Base-by-base conservation (phyloP, 2,797 vertebrate genomes). In the Tarsius wallacei region DNA sequence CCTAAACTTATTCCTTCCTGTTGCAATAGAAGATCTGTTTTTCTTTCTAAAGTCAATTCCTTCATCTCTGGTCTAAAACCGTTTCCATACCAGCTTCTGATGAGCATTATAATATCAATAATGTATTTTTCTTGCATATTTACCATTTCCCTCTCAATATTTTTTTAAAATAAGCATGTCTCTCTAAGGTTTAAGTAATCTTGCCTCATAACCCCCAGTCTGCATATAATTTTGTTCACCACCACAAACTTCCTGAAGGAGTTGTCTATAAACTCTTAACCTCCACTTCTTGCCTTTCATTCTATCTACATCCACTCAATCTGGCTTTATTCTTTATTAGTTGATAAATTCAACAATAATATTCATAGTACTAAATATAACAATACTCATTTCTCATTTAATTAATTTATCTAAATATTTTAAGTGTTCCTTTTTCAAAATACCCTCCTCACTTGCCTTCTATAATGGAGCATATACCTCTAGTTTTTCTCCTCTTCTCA, bases 1-100 rank as follows among this genome's bases (percentile, higher is more conserved):
- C 22, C 3, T 28, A 33, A 47, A 74, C 26, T 59, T 64, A 14
- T 83, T 73, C 21, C 24, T 71, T 71, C 14, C 13, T 93, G 6
- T 84, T 73, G 17, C n/a, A 59, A 85, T 4, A 80, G 14, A 59
- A 53, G 36, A 73, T 77, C 17, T 13, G 6, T 70, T 61, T 51
- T 91, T 94, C 19, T n/a, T 87, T 70, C 53, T 59, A 55, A 91
- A 91, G 26, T 36, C 64, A 88, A 26, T 88, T 13, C n/a, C 7
- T 76, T 88, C 24, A 53, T 24, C 47, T 42, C 47, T 64, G 33
- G 19, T 73, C 51, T 61, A 1, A 31, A 89, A 10, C 31, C 19
- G 68, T 80, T 78, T 73, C 6, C 84, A 17, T 77, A 42, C 36
- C 14, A 71, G 28, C 15, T 87, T 91, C 8, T 33, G 22, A 55